Conservation (phyloP, 2,888 invertebrate species). For the Catocala nupta region DNA sequence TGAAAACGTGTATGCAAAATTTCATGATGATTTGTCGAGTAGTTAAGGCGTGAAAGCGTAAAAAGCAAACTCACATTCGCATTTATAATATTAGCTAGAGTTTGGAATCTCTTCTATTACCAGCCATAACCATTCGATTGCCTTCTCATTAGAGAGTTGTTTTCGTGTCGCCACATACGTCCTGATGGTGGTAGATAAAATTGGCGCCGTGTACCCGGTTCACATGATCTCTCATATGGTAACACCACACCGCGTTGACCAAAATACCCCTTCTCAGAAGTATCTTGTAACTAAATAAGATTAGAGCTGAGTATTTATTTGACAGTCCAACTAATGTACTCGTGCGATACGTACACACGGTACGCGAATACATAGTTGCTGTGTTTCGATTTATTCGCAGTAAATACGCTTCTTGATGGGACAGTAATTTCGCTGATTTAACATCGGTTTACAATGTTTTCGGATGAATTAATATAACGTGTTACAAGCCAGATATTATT, state of each 20-base stretch:
- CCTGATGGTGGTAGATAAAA: slow-evolving; percentile 22
- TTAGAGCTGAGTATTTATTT: slow-evolving; percentile 22
- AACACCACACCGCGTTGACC: slow-evolving; percentile 39
- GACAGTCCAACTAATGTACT: slow-evolving; percentile 17
- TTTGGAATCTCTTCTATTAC: no score
- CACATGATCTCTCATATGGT: slow-evolving; percentile 33
- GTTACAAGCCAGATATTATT: background rate
- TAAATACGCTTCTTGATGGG: slow-evolving; percentile 13
- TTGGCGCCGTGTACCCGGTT: slow-evolving; percentile 25
- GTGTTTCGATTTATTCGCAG: slow-evolving; percentile 12
- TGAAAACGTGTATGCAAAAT: no score
- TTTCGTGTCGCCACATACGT: slow-evolving; percentile 3
- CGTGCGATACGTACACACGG: slow-evolving; percentile 2
- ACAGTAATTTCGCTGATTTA: slow-evolving; percentile 11
- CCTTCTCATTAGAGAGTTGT: background rate
- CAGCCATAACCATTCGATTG: background rate
- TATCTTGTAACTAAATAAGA: slow-evolving; percentile 43
- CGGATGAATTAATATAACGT: background rate
- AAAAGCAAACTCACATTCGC: no score
- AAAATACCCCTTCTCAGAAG: slow-evolving; percentile 46
- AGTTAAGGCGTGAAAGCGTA: no score
- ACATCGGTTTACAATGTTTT: slow-evolving; percentile 11
- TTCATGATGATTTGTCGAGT: no score
- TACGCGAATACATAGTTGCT: background rate
- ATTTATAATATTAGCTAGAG: no score